These are phyloP conservation scores for Chaetophractus vellerosus DNA, from an alignment of 2,797 vertebrate genomes.

Conservation along the genomic window DNA sequence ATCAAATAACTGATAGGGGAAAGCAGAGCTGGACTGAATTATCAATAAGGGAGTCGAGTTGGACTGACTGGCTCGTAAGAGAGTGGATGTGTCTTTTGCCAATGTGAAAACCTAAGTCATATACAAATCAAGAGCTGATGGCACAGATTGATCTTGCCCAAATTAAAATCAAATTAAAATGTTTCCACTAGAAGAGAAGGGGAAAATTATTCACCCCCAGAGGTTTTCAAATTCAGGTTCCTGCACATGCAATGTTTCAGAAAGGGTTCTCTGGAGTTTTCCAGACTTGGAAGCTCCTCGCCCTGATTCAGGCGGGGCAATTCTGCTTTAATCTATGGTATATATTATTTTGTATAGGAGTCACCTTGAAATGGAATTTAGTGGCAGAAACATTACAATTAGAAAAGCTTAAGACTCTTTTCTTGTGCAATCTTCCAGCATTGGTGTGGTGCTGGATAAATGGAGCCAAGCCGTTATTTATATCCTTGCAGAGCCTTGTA, in stretches of 20 bases:
- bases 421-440: neutral
- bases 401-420: neutral
- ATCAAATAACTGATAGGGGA: neutral
- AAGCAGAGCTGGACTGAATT: neutral
- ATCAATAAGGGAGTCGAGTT: neutral
- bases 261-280: neutral
- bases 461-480: neutral
- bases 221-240: slow-evolving; percentile 62
- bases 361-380: slow-evolving; percentile 4
- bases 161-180: slow-evolving; percentile 50
- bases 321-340: neutral
- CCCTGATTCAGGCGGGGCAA: neutral
- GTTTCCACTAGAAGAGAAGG: neutral
- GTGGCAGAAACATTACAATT: neutral
- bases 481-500: neutral
- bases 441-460: neutral
- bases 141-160: neutral
- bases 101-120: neutral
- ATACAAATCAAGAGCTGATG: neutral
- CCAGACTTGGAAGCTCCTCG: accelerated
- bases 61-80: neutral
- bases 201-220: slow-evolving; percentile 2
- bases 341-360: neutral
- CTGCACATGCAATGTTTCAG: neutral
- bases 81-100: neutral